Percentiles rank a stretch among this genome's conserved stretches.
These are phyloP conservation scores for Strigamia crassipes DNA, from an alignment of 2,888 invertebrate species.

Conservation along the genomic window DNA sequence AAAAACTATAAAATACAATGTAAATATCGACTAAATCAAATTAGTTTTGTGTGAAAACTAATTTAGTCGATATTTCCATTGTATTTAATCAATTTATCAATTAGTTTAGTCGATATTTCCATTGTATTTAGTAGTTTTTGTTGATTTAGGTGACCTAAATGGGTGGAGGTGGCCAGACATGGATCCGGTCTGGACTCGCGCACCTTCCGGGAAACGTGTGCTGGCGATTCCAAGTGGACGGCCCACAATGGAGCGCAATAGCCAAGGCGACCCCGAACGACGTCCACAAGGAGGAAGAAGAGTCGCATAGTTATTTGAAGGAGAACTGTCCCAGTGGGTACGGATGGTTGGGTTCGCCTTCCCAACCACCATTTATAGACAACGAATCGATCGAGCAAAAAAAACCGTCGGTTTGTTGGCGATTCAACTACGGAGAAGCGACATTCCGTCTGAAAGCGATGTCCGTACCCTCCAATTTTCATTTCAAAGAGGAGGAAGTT, in stretches of 20 bases:
- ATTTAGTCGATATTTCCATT: too few species aligned
- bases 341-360: constrained; percentile 2
- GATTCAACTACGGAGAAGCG: not conserved
- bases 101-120: not conserved
- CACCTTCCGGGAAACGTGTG: not conserved
- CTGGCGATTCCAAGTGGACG: constrained; percentile 34
- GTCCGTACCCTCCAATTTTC: not conserved
- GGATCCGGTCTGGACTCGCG: not conserved
- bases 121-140: too few species aligned
- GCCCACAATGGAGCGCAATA: constrained; percentile 3
- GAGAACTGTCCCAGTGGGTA: constrained; percentile 29
- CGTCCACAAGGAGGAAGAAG: constrained; percentile 9
- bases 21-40: too few species aligned
- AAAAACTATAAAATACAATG: too few species aligned
- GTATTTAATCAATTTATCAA: too few species aligned
- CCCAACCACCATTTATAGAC: not conserved
- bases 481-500: constrained; percentile 40
- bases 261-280: not conserved
- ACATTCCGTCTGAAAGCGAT: not conserved
- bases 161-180: not conserved
- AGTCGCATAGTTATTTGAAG: not conserved
- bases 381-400: not conserved
- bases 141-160: not conserved
- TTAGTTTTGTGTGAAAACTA: too few species aligned
- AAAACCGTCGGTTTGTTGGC: constrained; percentile 3